Evolutionary conservation across 2,888 invertebrate genomes (phyloP), one percentile per base, ranked within the genome.

Genomic region (Agonopterix alstromeriana): DNA sequence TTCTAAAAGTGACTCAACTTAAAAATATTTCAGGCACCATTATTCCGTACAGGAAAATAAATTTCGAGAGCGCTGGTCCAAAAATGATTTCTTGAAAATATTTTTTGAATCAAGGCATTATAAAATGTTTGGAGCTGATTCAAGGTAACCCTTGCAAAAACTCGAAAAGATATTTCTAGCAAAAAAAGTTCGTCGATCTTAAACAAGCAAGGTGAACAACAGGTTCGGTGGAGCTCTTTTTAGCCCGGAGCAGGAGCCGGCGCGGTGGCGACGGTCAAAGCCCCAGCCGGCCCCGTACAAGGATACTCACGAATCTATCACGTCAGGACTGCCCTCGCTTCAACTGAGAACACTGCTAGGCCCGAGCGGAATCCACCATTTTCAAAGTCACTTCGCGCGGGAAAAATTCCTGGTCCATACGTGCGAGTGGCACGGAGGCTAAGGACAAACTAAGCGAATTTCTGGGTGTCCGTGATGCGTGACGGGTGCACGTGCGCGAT

Each of bases 401-500:
- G 70, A 67, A 74, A 72, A 60, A 56, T 57, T 58, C 54, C 55
- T 58, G 57, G 56, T 73, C 77, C 77, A 77, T 75, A 74, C 84
- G 86, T 81, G 77, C 82, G 76, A 60, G 54, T 58, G 58, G 71
- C 79, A 70, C 75, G 75, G 73, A 71, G 80, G 72, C 75, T 74
- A 70, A 63, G 70, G 70, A 77, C 77, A 73, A 75, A 88, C 87
- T 87, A 76, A 83, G 77, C 77, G 77, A 82, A 82, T 82, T 77
- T 77, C 81, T 83, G 71, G 70, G 77, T 77, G 75, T 72, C 69
- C 71, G 73, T 76, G 78, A 74, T 75, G 82, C 83, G 83, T 86
- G 84, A 85, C 82, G 78, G 60, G 69, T 78, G 79, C 86, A 85
- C 84, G 85, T 85, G 86, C 73, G 70, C 65, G 69, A 70, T 73